Conservation (phyloP, 2,113 vertebrate genomes). For the Hemiscyllium ocellatum region DNA sequence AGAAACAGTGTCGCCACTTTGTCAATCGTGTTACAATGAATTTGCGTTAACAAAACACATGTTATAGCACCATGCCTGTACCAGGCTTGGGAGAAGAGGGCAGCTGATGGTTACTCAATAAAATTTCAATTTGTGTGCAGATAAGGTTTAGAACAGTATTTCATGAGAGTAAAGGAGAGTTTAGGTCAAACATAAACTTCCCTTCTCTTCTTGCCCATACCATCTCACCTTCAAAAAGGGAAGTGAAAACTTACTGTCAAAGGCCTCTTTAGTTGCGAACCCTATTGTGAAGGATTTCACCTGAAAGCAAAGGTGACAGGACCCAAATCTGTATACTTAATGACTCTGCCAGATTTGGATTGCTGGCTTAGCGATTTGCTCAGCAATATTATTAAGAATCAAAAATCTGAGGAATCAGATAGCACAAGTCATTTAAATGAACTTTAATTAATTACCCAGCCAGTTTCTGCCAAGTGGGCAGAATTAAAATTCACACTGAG, state of each 20-base stretch:
- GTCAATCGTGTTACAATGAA: too few relatives aligned
- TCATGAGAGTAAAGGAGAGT: not conserved
- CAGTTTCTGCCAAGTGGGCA: too few relatives aligned
- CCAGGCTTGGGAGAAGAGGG: not conserved
- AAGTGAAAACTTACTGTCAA: not conserved
- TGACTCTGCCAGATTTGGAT: not conserved
- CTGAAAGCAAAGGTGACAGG: not conserved
- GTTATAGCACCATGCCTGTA: too few relatives aligned
- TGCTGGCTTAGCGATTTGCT: not conserved
- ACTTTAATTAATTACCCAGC: too few relatives aligned
- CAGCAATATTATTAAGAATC: not conserved
- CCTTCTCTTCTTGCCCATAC: not conserved
- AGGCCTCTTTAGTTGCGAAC: not conserved
- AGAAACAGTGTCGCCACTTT: too few relatives aligned
- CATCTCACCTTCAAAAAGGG: not conserved
- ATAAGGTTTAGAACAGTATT: not conserved
- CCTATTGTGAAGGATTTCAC: not conserved
- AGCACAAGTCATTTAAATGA: too few relatives aligned
- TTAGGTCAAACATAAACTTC: not conserved
- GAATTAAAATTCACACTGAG: too few relatives aligned
- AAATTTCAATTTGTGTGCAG: not conserved
- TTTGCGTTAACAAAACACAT: too few relatives aligned
- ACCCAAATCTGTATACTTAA: not conserved
- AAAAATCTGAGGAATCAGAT: not conserved
- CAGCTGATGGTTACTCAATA: not conserved